phyloP scores from a whole-genome alignment of 2,888 invertebrate genomes.

The Epinotia bilunana region DNA sequence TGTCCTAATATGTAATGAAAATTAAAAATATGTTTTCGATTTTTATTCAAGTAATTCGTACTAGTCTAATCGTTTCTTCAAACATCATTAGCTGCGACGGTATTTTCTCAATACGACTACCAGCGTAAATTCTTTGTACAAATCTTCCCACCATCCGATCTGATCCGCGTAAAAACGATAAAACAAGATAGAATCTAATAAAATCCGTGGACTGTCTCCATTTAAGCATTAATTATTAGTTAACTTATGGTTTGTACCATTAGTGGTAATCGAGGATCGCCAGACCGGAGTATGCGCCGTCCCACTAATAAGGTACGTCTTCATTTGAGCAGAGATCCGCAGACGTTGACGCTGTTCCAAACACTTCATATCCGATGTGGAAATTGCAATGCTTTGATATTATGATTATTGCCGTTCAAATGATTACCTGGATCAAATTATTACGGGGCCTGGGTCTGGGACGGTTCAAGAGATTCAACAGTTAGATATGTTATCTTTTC shows the following conservation, averaged over 20 bases:
- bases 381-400: neutral
- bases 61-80: too few relatives aligned
- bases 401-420: too few relatives aligned
- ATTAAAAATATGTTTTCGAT: too few relatives aligned
- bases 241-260: conserved; percentile 31
- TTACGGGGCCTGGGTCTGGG: too few relatives aligned
- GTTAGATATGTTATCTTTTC: too few relatives aligned
- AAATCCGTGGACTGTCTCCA: conserved; percentile 18
- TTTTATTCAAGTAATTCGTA: too few relatives aligned
- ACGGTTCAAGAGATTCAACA: too few relatives aligned
- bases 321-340: neutral
- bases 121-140: neutral
- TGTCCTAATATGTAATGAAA: too few relatives aligned
- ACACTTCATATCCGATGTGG: neutral
- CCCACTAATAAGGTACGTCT: neutral
- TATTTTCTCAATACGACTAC: neutral
- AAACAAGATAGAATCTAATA: conserved; percentile 5
- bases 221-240: conserved; percentile 37
- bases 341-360: neutral
- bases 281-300: neutral
- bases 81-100: too few relatives aligned
- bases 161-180: conserved; percentile 8
- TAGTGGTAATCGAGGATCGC: conserved; percentile 50
- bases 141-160: neutral
- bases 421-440: too few relatives aligned